A percentile compares a stretch with the other conserved stretches of the same genome.
Conservation (phyloP, 2,888 invertebrate species). For the Caenorhabditis uteleia region DNA sequence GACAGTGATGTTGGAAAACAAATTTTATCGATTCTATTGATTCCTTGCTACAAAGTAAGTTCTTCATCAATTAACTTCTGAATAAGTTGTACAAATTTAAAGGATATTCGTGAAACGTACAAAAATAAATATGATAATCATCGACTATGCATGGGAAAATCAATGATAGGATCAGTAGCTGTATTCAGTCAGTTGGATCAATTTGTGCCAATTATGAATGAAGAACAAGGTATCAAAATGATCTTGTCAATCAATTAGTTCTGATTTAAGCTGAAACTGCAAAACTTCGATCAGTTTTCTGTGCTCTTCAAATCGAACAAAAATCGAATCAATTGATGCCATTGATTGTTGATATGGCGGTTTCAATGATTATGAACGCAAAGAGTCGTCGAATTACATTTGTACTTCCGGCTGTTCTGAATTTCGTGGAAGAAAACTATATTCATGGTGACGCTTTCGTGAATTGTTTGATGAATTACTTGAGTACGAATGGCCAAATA, state of each 20-base stretch:
- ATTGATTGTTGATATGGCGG: constrained; percentile 9
- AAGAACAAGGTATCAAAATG: background rate
- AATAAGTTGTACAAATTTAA: background rate
- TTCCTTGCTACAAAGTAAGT: constrained; percentile 9
- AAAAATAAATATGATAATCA: constrained; percentile 20
- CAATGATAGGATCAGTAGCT: background rate
- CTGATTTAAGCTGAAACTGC: background rate
- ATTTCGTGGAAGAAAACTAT: constrained; percentile 9
- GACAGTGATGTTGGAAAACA: constrained; percentile 14
- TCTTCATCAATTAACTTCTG: background rate
- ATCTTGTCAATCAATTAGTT: background rate
- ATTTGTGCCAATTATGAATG: constrained; percentile 1
- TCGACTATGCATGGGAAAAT: background rate
- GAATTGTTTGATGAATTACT: background rate
- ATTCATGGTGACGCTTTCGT: background rate
- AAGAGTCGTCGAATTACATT: constrained; percentile 3
- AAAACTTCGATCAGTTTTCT: constrained; percentile 5
- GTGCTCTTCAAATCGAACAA: constrained; percentile 19
- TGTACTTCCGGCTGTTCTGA: constrained; percentile 6
- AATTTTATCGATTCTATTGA: constrained; percentile 12
- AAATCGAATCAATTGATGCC: constrained; percentile 11
- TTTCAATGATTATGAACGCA: constrained; percentile 10
- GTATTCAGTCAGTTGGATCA: constrained; percentile 10
- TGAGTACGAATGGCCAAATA: too few relatives aligned
- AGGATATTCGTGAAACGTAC: constrained; percentile 10